A percentile compares a stretch with the other conserved stretches of the same genome.
These are phyloP conservation scores for Dendrocopos noguchii DNA, from an alignment of 2,113 vertebrate genomes.

Conservation along the genomic window DNA sequence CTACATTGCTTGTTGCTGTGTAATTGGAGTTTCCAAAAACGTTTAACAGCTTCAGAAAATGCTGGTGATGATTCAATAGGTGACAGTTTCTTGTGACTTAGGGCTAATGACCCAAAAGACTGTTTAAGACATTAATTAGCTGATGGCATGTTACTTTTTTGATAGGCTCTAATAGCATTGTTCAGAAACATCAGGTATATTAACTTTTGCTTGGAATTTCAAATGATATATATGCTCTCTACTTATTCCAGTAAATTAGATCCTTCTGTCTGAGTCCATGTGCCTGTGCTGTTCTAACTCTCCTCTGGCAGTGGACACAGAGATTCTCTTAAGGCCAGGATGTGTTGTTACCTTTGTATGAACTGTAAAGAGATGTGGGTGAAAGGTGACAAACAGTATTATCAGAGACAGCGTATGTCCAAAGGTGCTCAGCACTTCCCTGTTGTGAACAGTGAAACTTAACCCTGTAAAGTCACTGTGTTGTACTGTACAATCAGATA, in stretches of 20 bases:
- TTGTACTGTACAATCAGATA: neutral
- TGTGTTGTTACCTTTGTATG: neutral
- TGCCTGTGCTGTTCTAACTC: neutral
- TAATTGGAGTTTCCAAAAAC: neutral
- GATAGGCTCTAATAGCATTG: neutral
- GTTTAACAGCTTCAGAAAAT: neutral
- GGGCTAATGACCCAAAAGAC: neutral
- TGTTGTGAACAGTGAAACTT: neutral
- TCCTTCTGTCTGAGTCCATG: neutral
- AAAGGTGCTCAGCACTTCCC: neutral
- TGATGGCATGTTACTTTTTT: neutral
- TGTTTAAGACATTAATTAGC: neutral
- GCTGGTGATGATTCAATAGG: neutral
- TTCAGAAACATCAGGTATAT: neutral
- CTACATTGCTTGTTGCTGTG: rapidly evolving
- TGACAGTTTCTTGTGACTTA: neutral
- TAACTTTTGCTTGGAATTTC: neutral
- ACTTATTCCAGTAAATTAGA: neutral
- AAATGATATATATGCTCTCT: neutral
- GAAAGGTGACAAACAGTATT: neutral
- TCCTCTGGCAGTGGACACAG: neutral
- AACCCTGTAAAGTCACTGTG: neutral
- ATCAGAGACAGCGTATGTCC: neutral
- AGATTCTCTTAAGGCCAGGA: neutral
- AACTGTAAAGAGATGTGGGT: neutral